phyloP scores from a whole-genome alignment of 2,888 invertebrate genomes.

The Phaedon cochleariae region DNA sequence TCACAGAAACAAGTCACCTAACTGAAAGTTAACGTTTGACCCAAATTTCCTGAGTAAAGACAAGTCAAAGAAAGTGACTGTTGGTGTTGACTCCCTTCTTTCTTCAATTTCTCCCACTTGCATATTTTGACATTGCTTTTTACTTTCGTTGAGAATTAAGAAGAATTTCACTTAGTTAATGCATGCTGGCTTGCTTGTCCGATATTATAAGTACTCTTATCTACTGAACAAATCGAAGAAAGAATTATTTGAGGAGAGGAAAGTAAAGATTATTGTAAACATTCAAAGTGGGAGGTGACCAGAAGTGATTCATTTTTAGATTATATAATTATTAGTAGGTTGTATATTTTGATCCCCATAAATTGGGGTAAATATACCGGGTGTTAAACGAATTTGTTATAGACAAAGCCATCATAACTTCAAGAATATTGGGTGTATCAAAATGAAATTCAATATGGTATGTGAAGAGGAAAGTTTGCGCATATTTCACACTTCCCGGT shows the following conservation, averaged over 20 bases:
- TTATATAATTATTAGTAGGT: too few relatives aligned
- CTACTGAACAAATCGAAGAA: background rate
- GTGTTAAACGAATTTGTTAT: too few relatives aligned
- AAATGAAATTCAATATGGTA: too few relatives aligned
- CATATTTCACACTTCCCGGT: too few relatives aligned
- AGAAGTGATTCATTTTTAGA: background rate
- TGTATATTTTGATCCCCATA: too few relatives aligned
- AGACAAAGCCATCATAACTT: too few relatives aligned
- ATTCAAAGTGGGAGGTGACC: background rate
- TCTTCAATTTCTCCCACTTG: constrained; percentile 59
- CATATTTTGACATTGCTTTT: constrained; percentile 53
- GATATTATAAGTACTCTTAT: background rate
- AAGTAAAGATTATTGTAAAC: background rate
- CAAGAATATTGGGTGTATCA: too few relatives aligned
- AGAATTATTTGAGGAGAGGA: too few relatives aligned
- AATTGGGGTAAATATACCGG: too few relatives aligned
- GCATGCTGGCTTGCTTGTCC: background rate
- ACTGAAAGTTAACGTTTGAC: constrained; percentile 59
- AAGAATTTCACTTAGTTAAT: constrained; percentile 52
- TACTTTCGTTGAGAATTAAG: constrained; percentile 57
- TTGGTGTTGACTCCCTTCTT: constrained; percentile 56
- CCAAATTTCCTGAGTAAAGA: constrained; percentile 58
- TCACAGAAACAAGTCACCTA: constrained; percentile 48
- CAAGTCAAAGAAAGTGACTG: constrained; percentile 60
- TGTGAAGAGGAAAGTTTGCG: too few relatives aligned